Percentiles rank a stretch among this genome's conserved stretches.
Conservation (phyloP, 2,888 invertebrate species). For the Campopleginae sp. region DNA sequence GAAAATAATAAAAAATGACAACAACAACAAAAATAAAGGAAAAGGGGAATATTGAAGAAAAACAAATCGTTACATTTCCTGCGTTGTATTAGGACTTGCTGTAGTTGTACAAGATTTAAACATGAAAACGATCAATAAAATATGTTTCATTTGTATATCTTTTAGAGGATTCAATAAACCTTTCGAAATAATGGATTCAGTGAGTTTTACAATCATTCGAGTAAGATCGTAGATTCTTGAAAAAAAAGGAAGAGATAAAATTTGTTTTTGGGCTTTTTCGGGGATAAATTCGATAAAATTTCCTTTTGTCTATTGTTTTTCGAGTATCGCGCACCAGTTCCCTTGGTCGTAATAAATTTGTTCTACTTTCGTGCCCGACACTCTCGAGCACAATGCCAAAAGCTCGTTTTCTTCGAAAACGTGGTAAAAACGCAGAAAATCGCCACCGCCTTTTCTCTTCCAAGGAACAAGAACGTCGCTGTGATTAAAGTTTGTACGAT, state of each 20-base stretch:
- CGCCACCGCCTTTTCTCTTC: constrained; percentile 88
- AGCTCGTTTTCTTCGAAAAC: constrained; percentile 95
- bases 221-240: background rate
- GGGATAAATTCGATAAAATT: background rate
- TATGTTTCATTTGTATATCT: constrained; percentile 87
- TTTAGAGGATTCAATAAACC: constrained; percentile 87
- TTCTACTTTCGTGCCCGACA: constrained; percentile 86
- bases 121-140: constrained; percentile 76
- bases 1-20: constrained; percentile 55
- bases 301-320: constrained; percentile 84
- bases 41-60: constrained; percentile 73
- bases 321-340: constrained; percentile 96
- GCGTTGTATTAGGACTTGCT: constrained; percentile 85
- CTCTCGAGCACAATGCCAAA: constrained; percentile 87
- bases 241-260: background rate
- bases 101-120: constrained; percentile 82
- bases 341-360: constrained; percentile 97
- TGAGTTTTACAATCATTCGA: constrained; percentile 29
- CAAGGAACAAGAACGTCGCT: constrained; percentile 98
- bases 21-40: constrained; percentile 73
- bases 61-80: constrained; percentile 84
- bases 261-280: background rate
- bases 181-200: constrained; percentile 84
- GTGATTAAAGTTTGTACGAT: constrained; percentile 95
- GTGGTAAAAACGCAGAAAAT: constrained; percentile 95